phyloP scores from a whole-genome alignment of 2,797 vertebrate species.

The Rhabdophis nuchalis region DNA sequence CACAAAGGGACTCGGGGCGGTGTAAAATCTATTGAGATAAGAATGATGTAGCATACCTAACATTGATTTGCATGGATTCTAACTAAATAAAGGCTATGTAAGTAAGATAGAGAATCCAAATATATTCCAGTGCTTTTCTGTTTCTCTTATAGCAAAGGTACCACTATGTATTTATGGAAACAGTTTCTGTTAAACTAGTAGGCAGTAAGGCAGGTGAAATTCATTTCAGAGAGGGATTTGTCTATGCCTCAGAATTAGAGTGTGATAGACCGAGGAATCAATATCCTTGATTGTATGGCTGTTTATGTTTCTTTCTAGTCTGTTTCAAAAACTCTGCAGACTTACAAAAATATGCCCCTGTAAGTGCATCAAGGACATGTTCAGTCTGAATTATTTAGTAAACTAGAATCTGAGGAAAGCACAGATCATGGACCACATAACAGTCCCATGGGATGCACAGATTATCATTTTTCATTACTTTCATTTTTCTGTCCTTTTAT shows the following conservation, averaged over 20 bases:
- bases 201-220: neutral
- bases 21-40: neutral
- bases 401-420: conserved; percentile 4
- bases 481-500: conserved; percentile 37
- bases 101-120: neutral
- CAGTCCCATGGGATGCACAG: neutral
- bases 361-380: conserved; percentile 13
- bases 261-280: neutral
- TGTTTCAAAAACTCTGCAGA: conserved; percentile 25
- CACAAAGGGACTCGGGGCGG: no score
- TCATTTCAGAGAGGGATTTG: neutral
- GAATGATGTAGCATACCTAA: neutral
- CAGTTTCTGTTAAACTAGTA: neutral
- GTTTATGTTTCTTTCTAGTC: conserved; percentile 12
- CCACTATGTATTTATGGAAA: neutral
- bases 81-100: neutral
- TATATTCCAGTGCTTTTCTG: neutral
- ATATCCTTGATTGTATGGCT: neutral
- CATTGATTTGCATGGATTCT: neutral
- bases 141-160: neutral
- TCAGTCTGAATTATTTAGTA: conserved; percentile 28
- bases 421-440: neutral
- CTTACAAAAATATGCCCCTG: neutral
- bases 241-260: neutral
- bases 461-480: neutral